phyloP scores from a whole-genome alignment of 2,113 vertebrate genomes.

The Pampusana beccarii region DNA sequence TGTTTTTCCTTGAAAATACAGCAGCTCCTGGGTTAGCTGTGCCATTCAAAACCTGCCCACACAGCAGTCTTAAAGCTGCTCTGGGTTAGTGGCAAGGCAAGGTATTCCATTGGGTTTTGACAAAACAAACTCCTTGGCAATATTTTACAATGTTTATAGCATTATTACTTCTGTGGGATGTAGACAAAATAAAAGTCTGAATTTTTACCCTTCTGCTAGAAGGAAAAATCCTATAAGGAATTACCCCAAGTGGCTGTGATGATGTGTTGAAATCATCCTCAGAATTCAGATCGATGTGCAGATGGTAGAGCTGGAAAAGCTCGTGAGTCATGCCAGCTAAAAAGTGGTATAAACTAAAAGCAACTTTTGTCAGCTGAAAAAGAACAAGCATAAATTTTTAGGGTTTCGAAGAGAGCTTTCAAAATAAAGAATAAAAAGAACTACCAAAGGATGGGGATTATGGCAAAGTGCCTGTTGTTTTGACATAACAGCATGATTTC shows the following conservation, averaged over 20 bases:
- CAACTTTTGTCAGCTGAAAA: constrained; percentile 46
- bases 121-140: not conserved
- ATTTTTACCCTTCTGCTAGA: not conserved
- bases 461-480: constrained; percentile 31
- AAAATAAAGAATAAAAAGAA: constrained; percentile 18
- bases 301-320: constrained; percentile 44
- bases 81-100: not conserved
- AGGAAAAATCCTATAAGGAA: not conserved
- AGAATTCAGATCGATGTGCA: not conserved
- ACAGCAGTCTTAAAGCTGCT: not conserved
- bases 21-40: not conserved
- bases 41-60: not conserved
- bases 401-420: not conserved
- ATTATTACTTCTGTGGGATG: not conserved
- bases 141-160: not conserved
- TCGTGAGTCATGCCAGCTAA: constrained; percentile 18
- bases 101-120: not conserved
- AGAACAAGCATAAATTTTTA: constrained; percentile 26
- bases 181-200: not conserved
- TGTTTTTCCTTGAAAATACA: not conserved
- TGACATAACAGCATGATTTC: constrained; percentile 1
- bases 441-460: not conserved
- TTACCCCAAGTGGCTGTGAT: not conserved
- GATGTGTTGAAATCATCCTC: constrained; percentile 2
- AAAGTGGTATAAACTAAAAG: constrained; percentile 50